Base-by-base conservation (phyloP, 2,113 vertebrate species). In the Hucho hucho region DNA sequence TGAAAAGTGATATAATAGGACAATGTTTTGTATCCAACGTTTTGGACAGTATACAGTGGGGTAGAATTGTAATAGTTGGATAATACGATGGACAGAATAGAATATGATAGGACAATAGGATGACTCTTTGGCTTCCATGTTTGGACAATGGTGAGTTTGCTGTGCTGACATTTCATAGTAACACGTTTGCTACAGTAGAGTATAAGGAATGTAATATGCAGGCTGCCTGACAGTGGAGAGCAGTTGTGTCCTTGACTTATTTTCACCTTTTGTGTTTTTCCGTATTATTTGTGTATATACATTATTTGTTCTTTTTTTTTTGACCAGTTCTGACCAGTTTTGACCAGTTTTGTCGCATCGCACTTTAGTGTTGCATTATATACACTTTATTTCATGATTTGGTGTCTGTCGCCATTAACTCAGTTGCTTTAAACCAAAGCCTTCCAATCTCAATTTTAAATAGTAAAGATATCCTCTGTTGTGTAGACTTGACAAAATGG, bases 391-490 rank as follows among this genome's bases (percentile, higher is more conserved):
- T 49, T 49, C 47, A 11, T 47, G 73, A 86, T 76, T 83, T 87
- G 58, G 83, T 86, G 75, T 85, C 11, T 78, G 43, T 14, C 46
- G n/a, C 79, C 16, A 65, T 82, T 83, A 77, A 76, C 81, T 79
- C 37, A 73, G 64, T 87, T 84, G 37, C 83, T 88, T 53, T 82
- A 80, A 76, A 91, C 89, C 89, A 92, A 91, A 91, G 90, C 72
- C 22, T 81, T 76, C 18, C 70, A 79, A 75, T 80, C 22, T 89
- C 86, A 74, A 24, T 81, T 77, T 14, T 61, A 22, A 74, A 32
- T 26, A 13, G n/a, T 59, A 14, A 59, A 12, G 58, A 59, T 59
- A 4, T 59, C 32, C 53, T 78, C 18, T 28, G 46, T 37, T 77
- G 22, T 81, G 67, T 75, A 73, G 22, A 77, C 75, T 61, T 73